phyloP scores from a whole-genome alignment of 2,797 vertebrate genomes.

The Girardinus metallicus region DNA sequence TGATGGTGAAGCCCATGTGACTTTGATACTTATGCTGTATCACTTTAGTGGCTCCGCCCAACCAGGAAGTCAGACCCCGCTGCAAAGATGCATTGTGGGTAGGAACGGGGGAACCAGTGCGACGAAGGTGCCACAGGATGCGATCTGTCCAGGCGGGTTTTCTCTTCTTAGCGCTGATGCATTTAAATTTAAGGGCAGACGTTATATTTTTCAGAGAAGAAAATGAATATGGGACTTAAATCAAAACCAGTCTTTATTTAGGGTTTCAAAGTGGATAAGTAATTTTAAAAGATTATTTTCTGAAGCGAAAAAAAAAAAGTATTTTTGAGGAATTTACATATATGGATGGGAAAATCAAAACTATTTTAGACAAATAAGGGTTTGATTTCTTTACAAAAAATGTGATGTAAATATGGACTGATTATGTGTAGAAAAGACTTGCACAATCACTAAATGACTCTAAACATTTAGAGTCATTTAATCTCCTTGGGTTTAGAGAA shows the following conservation, averaged over 20 bases:
- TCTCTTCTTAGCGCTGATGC: slow-evolving; percentile 90
- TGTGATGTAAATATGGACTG: not conserved
- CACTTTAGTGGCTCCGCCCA: slow-evolving; percentile 84
- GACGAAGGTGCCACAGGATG: slow-evolving; percentile 94
- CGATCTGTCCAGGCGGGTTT: slow-evolving; percentile 99
- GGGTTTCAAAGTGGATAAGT: not conserved
- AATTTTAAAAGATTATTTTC: not conserved
- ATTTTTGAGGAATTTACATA: not conserved
- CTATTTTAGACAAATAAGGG: not conserved
- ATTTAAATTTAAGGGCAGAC: not conserved
- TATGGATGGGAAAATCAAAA: not conserved
- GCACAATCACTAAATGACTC: not conserved
- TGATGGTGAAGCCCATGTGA: slow-evolving; percentile 94
- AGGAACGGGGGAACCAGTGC: slow-evolving; percentile 80
- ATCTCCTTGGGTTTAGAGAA: not conserved
- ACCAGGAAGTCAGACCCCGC: slow-evolving; percentile 79
- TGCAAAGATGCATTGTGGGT: slow-evolving; percentile 82
- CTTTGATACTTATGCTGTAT: slow-evolving; percentile 90
- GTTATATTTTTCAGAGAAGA: not conserved
- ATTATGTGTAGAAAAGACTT: not conserved
- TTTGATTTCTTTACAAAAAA: not conserved
- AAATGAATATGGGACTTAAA: not conserved
- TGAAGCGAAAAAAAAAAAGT: not conserved
- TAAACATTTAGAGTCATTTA: too few relatives aligned
- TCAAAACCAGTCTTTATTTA: not conserved